Evolutionary conservation across 2,888 invertebrate genomes (phyloP).

Genomic region (Pheosia gnoma): DNA sequence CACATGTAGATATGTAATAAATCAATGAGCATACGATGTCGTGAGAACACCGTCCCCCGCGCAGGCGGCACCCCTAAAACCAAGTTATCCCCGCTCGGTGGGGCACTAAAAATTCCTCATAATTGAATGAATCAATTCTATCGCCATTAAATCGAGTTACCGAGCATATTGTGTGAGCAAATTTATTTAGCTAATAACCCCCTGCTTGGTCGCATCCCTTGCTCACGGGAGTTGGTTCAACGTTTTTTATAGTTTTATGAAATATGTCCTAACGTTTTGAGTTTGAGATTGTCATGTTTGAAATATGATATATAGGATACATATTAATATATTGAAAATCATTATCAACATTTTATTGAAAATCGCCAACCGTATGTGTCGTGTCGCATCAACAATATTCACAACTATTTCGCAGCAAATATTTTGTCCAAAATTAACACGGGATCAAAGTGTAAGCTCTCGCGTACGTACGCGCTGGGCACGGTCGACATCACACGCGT

Average conservation of each 20-base stretch:
- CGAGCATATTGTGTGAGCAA: slow-evolving; percentile 83
- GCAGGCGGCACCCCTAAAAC: slow-evolving; percentile 68
- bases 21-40: slow-evolving; percentile 65
- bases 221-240: slow-evolving; percentile 9
- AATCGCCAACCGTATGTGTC: background rate
- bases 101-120: slow-evolving; percentile 83
- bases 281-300: no score
- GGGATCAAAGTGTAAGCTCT: slow-evolving; percentile 6
- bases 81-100: slow-evolving; percentile 76
- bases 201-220: slow-evolving; percentile 61
- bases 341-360: background rate
- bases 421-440: slow-evolving; percentile 6
- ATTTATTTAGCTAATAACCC: slow-evolving; percentile 84
- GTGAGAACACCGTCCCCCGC: slow-evolving; percentile 77
- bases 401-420: slow-evolving; percentile 1
- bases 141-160: slow-evolving; percentile 84
- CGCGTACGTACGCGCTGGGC: slow-evolving; percentile 4
- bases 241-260: background rate
- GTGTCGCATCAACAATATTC: background rate
- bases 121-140: slow-evolving; percentile 85
- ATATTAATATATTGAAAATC: no score
- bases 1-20: slow-evolving; percentile 50
- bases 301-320: no score
- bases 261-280: no score
- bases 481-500: slow-evolving; percentile 48